A percentile compares a stretch with the other conserved stretches of the same genome.
Conservation (phyloP, 2,888 invertebrate genomes). For the Lasioglossum villosulum region DNA sequence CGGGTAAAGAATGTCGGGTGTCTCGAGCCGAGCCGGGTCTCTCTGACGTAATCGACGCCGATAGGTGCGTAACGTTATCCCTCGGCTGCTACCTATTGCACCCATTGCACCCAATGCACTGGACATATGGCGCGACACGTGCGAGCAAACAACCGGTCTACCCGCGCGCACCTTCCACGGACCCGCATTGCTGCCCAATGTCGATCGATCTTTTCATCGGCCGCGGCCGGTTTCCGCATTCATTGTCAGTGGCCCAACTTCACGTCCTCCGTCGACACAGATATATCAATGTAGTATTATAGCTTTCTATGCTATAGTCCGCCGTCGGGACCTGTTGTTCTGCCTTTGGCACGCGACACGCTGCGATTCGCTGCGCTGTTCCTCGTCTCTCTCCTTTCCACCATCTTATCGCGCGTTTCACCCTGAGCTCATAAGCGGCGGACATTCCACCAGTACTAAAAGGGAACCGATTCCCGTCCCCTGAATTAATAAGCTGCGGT, state of each 20-base stretch:
- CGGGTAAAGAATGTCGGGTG: not conserved
- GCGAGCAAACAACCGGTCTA: conserved; percentile 52
- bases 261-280: not conserved
- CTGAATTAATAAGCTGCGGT: too few species aligned
- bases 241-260: conserved; percentile 1
- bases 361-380: not conserved
- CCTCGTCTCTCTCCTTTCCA: not conserved
- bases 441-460: not conserved
- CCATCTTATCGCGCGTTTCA: not conserved
- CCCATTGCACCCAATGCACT: conserved; percentile 1
- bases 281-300: not conserved
- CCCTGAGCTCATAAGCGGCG: not conserved
- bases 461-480: too few species aligned
- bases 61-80: conserved; percentile 44
- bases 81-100: conserved; percentile 26
- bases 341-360: conserved; percentile 10
- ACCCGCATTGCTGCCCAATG: not conserved
- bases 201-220: not conserved
- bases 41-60: conserved; percentile 42
- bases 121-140: conserved; percentile 67
- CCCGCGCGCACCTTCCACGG: not conserved
- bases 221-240: not conserved
- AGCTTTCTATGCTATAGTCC: not conserved
- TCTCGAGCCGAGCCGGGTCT: not conserved
- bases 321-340: conserved; percentile 6